These are phyloP conservation scores for Eira barbara DNA, from an alignment of 2,113 vertebrate species.

Conservation along the genomic window DNA sequence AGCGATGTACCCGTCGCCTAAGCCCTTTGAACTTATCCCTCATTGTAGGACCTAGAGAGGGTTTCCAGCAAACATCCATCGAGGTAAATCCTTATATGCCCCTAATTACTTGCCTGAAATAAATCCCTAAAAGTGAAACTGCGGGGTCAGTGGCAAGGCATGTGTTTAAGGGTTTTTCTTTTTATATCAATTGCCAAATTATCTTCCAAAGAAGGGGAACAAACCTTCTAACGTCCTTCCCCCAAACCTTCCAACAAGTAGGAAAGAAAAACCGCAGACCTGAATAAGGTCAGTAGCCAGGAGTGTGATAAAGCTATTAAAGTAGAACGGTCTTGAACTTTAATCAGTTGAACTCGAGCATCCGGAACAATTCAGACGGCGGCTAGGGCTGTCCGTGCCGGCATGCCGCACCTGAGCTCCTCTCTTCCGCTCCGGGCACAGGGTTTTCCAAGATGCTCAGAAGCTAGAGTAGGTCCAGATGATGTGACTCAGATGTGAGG, in stretches of 20 bases:
- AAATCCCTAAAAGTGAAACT: background rate
- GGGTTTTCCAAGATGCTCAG: background rate
- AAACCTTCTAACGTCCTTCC: background rate
- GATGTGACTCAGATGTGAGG: background rate
- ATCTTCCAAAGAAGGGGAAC: background rate
- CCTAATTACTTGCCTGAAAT: background rate
- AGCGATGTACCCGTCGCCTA: too few species aligned
- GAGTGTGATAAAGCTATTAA: background rate
- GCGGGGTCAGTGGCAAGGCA: background rate
- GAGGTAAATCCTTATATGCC: background rate
- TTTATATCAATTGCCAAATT: background rate
- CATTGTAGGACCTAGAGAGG: too few species aligned
- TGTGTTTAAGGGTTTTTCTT: background rate
- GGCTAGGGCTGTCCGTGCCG: too few species aligned
- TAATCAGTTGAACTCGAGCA: fast-evolving
- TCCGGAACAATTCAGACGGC: background rate
- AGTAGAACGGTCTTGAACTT: background rate
- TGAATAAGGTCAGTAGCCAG: background rate
- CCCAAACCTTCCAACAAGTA: background rate
- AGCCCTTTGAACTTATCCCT: background rate
- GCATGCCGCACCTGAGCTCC: background rate
- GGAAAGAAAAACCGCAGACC: background rate
- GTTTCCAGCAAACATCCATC: background rate
- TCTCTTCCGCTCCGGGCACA: background rate
- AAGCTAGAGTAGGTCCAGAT: background rate